Conservation (phyloP, 35 echinoderm and acorn worm species). For the Apostichopus californicus region DNA sequence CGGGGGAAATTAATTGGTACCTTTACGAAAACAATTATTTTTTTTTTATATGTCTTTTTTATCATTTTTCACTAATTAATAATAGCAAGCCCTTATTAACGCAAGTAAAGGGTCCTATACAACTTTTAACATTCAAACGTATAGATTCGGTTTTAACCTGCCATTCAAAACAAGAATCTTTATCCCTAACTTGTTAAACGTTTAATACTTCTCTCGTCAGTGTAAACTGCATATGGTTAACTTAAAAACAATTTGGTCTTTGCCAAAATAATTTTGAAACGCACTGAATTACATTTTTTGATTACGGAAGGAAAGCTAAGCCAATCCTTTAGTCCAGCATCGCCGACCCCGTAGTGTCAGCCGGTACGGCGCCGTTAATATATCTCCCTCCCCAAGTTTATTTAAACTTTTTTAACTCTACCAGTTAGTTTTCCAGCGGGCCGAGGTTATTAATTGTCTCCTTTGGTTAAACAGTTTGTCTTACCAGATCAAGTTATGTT, state of each 20-base stretch:
- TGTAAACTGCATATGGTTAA: not conserved
- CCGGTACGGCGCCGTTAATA: slow-evolving; percentile 43
- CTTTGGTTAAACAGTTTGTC: slow-evolving; percentile 57
- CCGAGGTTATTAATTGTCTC: slow-evolving; percentile 44
- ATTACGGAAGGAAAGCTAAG: not conserved
- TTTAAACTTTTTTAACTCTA: slow-evolving; percentile 47
- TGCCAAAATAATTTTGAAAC: slow-evolving; percentile 1
- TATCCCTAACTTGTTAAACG: not conserved
- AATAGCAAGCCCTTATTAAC: too few relatives aligned
- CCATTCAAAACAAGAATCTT: not conserved
- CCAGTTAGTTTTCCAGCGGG: slow-evolving; percentile 28
- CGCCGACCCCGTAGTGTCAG: slow-evolving; percentile 36
- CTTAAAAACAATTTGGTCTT: not conserved
- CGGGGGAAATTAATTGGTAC: too few relatives aligned
- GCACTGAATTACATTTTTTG: slow-evolving; percentile 7
- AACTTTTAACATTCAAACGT: too few relatives aligned
- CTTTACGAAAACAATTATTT: too few relatives aligned
- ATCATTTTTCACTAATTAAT: too few relatives aligned
- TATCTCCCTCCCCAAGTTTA: slow-evolving; percentile 46
- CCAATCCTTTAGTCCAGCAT: not conserved
- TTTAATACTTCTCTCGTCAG: slow-evolving; percentile 8
- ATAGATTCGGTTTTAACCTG: not conserved
- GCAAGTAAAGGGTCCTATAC: too few relatives aligned
- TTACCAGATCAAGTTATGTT: slow-evolving; percentile 49
- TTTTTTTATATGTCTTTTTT: too few relatives aligned